phyloP scores from a whole-genome alignment of 2,113 vertebrate species.

The Lamprotornis superbus region DNA sequence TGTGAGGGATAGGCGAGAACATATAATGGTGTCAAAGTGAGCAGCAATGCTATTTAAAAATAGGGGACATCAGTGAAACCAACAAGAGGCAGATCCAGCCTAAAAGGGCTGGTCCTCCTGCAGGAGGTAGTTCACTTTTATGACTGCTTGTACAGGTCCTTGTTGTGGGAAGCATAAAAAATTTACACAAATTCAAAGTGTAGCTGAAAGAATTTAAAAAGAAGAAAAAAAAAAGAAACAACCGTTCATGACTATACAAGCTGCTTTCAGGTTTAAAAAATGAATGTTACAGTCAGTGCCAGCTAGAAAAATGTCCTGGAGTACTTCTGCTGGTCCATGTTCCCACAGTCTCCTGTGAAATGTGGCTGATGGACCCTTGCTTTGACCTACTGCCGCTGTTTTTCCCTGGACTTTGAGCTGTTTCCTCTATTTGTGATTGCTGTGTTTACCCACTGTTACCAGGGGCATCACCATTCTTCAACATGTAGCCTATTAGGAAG shows the following conservation, averaged over 20 bases:
- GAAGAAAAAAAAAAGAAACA: background rate
- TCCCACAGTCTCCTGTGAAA: background rate
- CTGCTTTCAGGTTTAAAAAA: background rate
- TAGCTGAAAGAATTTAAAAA: background rate
- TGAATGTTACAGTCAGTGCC: background rate
- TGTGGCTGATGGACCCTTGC: background rate
- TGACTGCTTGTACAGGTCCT: background rate
- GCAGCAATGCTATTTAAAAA: background rate
- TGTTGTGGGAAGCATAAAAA: background rate
- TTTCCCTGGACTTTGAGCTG: background rate
- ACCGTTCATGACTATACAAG: background rate
- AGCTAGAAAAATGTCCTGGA: background rate
- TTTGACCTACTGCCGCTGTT: background rate
- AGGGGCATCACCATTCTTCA: background rate
- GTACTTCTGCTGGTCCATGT: background rate
- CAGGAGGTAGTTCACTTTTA: background rate
- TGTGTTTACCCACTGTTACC: background rate
- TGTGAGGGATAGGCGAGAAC: background rate
- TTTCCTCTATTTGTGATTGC: background rate
- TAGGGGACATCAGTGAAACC: background rate
- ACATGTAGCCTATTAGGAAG: rapidly evolving
- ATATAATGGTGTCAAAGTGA: background rate
- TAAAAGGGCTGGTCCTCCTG: background rate
- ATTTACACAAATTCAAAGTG: background rate
- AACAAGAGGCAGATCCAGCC: background rate